Evolutionary conservation across 30 jellyfish, hydroid and myxozoan genomes (phyloP).

Genomic region (Aurelia coerulea): DNA sequence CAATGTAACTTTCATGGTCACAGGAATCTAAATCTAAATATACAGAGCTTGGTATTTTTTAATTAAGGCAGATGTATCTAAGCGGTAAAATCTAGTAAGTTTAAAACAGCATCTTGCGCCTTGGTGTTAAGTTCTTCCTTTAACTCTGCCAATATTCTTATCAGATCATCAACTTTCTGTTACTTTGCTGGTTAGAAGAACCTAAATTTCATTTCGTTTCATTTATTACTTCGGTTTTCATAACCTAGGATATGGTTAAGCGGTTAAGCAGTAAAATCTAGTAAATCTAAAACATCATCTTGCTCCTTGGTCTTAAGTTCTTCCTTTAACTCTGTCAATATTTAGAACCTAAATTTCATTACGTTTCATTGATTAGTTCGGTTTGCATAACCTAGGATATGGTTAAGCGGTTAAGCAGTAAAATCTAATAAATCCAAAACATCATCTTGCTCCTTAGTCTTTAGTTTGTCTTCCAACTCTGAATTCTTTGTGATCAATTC

Average conservation of each 20-base stretch:
- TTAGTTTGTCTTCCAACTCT: slow-evolving; percentile 24
- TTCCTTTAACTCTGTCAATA: too few relatives aligned
- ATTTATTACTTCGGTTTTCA: too few relatives aligned
- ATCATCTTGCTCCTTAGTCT: slow-evolving; percentile 28
- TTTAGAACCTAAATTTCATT: too few relatives aligned
- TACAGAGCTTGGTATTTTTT: too few relatives aligned
- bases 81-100: slow-evolving; percentile 33
- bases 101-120: slow-evolving; percentile 25
- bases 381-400: too few relatives aligned
- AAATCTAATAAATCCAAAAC: slow-evolving; percentile 19
- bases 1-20: too few relatives aligned
- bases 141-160: slow-evolving; percentile 16
- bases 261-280: slow-evolving; percentile 38
- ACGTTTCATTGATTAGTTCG: too few relatives aligned
- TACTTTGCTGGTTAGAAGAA: not conserved
- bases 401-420: slow-evolving; percentile 20
- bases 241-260: not conserved
- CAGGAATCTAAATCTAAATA: too few relatives aligned
- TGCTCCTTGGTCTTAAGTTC: slow-evolving; percentile 37
- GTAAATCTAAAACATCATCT: slow-evolving; percentile 6
- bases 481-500: slow-evolving; percentile 29
- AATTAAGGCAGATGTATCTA: too few relatives aligned
- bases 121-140: not conserved
- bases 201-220: too few relatives aligned
- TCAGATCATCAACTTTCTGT: slow-evolving; percentile 18